phyloP scores from a whole-genome alignment of 2,888 invertebrate species.

The Norana najaformis region DNA sequence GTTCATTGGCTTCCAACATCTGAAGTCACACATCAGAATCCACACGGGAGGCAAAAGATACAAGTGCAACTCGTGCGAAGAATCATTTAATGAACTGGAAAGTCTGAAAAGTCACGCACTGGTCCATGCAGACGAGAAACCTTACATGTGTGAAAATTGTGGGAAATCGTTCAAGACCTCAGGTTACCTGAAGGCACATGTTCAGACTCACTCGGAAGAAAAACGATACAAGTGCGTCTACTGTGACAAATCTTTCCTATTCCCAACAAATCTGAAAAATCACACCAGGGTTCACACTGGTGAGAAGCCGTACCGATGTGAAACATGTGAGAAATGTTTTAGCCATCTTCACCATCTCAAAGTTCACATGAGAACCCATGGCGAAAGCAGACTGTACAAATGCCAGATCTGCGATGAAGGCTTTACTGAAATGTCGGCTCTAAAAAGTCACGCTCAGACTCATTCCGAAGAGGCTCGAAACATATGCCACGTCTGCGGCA shows the following conservation, averaged over 20 bases:
- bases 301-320: background rate
- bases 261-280: background rate
- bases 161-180: background rate
- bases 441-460: background rate
- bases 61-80: background rate
- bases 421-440: background rate
- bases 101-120: background rate
- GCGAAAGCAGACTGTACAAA: background rate
- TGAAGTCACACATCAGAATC: background rate
- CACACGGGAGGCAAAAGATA: background rate
- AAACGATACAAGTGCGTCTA: conserved; percentile 3
- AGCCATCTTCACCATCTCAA: conserved; percentile 2
- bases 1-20: background rate
- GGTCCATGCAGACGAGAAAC: background rate
- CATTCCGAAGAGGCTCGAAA: background rate
- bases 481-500: background rate
- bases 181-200: background rate
- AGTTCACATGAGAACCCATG: background rate
- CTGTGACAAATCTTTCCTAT: background rate
- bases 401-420: conserved; percentile 2
- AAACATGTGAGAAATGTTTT: background rate
- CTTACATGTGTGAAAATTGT: background rate
- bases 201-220: background rate
- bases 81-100: background rate
- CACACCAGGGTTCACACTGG: background rate